These are phyloP conservation scores for Pelochelys cantorii DNA, from an alignment of 2,797 vertebrate species.

Conservation along the genomic window DNA sequence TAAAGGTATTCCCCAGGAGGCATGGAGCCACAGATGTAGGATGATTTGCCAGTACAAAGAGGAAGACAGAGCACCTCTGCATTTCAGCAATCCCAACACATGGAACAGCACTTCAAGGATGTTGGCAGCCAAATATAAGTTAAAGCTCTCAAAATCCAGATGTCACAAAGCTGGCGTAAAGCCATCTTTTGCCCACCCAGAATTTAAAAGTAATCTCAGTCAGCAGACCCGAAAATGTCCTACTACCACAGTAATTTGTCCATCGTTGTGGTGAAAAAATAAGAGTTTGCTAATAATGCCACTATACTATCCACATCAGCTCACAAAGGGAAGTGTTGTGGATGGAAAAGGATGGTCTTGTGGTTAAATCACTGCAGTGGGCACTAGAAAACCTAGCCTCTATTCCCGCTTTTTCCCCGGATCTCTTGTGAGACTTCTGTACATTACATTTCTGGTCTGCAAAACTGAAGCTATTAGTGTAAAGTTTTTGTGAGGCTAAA, in stretches of 20 bases:
- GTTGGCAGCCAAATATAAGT: neutral
- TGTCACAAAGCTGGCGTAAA: neutral
- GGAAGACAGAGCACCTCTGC: conserved; percentile 4
- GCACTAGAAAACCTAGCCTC: conserved; percentile 39
- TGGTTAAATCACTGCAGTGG: conserved; percentile 3
- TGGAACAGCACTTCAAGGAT: neutral
- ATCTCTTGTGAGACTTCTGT: conserved; percentile 32
- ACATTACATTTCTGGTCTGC: conserved; percentile 26
- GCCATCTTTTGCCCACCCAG: neutral
- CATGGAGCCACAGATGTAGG: neutral
- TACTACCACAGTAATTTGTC: neutral
- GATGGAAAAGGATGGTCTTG: conserved; percentile 25
- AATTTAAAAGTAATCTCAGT: neutral
- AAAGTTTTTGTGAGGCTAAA: conserved; percentile 19
- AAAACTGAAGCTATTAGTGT: conserved; percentile 21
- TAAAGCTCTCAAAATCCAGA: neutral
- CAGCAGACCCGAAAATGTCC: neutral
- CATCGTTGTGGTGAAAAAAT: neutral
- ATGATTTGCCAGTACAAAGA: neutral
- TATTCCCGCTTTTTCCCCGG: conserved; percentile 24
- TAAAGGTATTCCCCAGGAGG: neutral
- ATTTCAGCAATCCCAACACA: neutral
- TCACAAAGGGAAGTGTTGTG: neutral
- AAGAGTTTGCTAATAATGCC: neutral
- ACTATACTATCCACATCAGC: neutral